phyloP scores from a whole-genome alignment of 2,888 invertebrate genomes.

The Folsomia manolachei region DNA sequence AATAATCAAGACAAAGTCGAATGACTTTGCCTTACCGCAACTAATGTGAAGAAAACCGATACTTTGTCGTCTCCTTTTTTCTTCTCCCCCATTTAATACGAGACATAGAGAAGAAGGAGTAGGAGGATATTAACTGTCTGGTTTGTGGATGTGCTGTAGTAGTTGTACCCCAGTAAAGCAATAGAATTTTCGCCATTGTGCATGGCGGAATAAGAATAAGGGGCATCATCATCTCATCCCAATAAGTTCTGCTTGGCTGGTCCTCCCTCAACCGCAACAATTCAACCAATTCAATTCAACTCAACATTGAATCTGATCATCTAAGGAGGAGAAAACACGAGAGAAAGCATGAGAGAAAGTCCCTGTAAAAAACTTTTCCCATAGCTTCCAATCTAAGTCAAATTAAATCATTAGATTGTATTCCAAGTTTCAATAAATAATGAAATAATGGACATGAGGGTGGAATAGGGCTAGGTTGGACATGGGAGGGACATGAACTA shows the following conservation, averaged over 20 bases:
- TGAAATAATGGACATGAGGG: no score
- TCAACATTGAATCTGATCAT: background rate
- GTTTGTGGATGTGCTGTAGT: no score
- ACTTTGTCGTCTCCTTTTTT: background rate
- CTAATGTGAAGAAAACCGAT: slow-evolving; percentile 3
- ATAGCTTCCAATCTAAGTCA: background rate
- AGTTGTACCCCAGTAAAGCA: no score
- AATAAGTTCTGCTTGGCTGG: background rate
- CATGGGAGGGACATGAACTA: background rate
- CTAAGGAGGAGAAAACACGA: background rate
- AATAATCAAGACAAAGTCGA: slow-evolving; percentile 1
- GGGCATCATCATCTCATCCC: background rate
- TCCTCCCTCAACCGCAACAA: background rate
- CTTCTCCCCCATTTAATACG: background rate
- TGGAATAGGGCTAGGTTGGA: no score
- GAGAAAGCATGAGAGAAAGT: background rate
- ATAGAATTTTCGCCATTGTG: background rate
- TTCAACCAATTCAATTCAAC: no score
- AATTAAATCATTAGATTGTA: no score
- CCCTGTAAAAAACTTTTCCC: no score
- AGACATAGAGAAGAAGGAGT: background rate
- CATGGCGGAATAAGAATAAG: background rate
- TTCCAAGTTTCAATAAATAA: background rate
- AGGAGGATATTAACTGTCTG: background rate
- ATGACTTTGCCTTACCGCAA: no score